Base-by-base conservation (phyloP, 2,113 vertebrate species). In the Leucoraja erinaceus region DNA sequence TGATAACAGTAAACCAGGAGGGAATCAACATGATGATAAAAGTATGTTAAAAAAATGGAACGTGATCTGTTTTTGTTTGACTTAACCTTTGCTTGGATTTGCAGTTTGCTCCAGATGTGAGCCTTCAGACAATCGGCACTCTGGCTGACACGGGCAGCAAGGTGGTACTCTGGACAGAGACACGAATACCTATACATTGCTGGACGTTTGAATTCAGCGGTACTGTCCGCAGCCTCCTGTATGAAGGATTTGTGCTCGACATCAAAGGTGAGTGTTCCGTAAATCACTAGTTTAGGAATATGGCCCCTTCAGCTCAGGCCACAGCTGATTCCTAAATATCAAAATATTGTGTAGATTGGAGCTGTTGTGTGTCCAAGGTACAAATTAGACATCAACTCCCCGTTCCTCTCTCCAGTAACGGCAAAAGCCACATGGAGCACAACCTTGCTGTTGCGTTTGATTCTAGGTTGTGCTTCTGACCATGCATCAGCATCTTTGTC, bases 141-240 rank as follows among this genome's bases (percentile, higher is more conserved):
- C 96, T 96, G 0, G 94, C 97, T 0, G 97, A 97, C 61, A 94
- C 94, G 0, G 98, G 95, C 0, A 95, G 97, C 0, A 99, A 98
- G 94, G 97, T 98, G 2, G 98, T 99, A 93, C 94, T 99, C 63
- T 99, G 99, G 99, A 95, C 96, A 0, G 97, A 98, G 94, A 98
- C 93, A 4, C 96, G 98, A 66, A 94, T 96, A 93, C 98, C 98
- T 0, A 93, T 96, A 7, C 99, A 99, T 94, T 98, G 94, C 0
- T 99, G 99, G 99, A 96, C 95, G 4, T 68, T 97, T 0, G 94
- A 95, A 9, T 95, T 96, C 22, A 95, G 5, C 0, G 98, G 98
- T 0, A 94, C 94, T 90, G 97, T 99, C 94, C 94, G 7, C 94
- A 98, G 97, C 95, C 95, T 97, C 72, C 97, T 97, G 84, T 99